Base-by-base conservation (phyloP, 2,888 invertebrate species). In the Merodon equestris region DNA sequence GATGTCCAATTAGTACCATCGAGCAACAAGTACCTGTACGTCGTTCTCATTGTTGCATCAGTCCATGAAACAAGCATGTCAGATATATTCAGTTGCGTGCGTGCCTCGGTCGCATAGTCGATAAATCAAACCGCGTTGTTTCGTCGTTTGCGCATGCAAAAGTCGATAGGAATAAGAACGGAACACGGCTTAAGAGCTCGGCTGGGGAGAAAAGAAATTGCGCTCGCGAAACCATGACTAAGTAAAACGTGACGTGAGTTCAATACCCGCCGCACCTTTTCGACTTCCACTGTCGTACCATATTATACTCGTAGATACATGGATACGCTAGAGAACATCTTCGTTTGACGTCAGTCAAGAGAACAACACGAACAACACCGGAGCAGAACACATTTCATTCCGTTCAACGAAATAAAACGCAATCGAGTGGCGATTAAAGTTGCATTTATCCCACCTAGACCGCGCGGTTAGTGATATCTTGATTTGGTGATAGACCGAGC, bases 181-280 rank as follows among this genome's bases (percentile, higher is more conserved):
- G 64, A 73, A 66, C 60, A 60, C 53, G 13, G 51, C 9, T 40
- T 50, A 7, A 27, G 40, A 10, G 40, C 9, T 50, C 53, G 47
- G 36, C 18, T 36, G 45, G 47, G 18, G 68, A 57, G 27, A n/a
- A 14, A 54, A 27, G 27, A 27, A 27, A 7, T 27, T 27, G 7
- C 27, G 27, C 27, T 27, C 27, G 27, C 27, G 27, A 27, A 60
- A 64, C 74, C 79, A 73, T 74, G 79, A 79, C 79, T 73, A 74
- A 73, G 60, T 67, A 63, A 73, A 73, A 67, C 68, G 63, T 73
- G 68, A 73, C 53, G 63, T 17, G 64, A 17, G 79, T 79, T 79
- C 79, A 79, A 79, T 70, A 64, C 48, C 73, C 73, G 74, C 60
- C 54, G 73, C 57, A 45, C 74, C 74, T 73, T 50, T 53, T 58